Evolutionary conservation across 2,797 vertebrate species (phyloP).

Genomic region (Poeciliopsis paucimaculata): DNA sequence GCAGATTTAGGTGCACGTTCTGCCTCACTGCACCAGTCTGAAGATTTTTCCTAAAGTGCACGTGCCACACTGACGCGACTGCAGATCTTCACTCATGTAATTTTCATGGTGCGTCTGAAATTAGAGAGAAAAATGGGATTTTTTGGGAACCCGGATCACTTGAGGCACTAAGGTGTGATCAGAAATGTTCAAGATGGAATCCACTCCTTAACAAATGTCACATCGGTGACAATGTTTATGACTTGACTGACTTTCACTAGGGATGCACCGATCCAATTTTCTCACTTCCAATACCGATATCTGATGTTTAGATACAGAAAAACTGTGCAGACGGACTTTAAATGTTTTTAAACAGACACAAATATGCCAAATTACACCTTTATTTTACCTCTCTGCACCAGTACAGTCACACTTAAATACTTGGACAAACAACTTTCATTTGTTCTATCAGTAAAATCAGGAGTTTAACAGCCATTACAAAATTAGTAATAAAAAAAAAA

Average conservation of each 20-base stretch:
- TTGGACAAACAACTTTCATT: too few species aligned
- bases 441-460: too few species aligned
- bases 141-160: constrained; percentile 16
- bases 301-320: too few species aligned
- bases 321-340: too few species aligned
- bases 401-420: too few species aligned
- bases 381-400: too few species aligned
- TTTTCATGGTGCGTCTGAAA: constrained; percentile 30
- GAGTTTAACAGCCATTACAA: too few species aligned
- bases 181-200: background rate
- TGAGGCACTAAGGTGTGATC: constrained; percentile 1
- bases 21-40: background rate
- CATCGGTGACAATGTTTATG: background rate
- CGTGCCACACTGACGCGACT: constrained; percentile 30
- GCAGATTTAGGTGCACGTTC: background rate
- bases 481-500: too few species aligned
- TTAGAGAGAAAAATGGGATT: constrained; percentile 5
- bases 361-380: too few species aligned
- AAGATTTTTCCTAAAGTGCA: constrained; percentile 5
- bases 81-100: constrained; percentile 17
- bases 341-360: too few species aligned
- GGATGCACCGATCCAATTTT: too few species aligned
- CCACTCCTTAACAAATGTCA: background rate
- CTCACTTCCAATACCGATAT: too few species aligned
- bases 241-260: background rate